Evolutionary conservation across 2,888 invertebrate species (phyloP), one percentile per base, ranked within the genome.

Genomic region (Pristionchus entomophagus): DNA sequence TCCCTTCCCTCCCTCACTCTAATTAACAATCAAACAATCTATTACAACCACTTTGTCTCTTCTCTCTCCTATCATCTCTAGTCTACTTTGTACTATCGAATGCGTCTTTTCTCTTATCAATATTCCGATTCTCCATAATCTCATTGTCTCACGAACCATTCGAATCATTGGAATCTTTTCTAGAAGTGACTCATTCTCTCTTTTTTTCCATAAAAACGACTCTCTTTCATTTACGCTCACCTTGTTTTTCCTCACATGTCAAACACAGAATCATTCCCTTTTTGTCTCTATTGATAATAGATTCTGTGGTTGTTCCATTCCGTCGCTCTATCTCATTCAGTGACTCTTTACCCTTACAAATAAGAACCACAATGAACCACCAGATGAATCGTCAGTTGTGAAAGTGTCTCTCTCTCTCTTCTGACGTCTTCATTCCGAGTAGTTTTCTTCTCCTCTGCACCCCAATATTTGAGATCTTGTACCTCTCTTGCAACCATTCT

Each of bases 321-420:
- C 32, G 29, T 65, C 65, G 5, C 65, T 65, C 86, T 32, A 51
- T 77, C 32, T 56, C n/a, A n/a, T 35, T 81, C 41, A 51, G 49
- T n/a, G 32, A n/a, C n/a, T n/a, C n/a, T n/a, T n/a, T n/a, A n/a
- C n/a, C n/a, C n/a, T n/a, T n/a, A n/a, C n/a, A n/a, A n/a, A n/a
- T n/a, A n/a, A n/a, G n/a, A n/a, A n/a, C n/a, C n/a, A n/a, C n/a
- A n/a, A n/a, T n/a, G n/a, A n/a, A n/a, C n/a, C n/a, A n/a, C n/a
- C n/a, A n/a, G n/a, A n/a, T n/a, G n/a, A n/a, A n/a, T n/a, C n/a
- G n/a, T n/a, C n/a, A n/a, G n/a, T n/a, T n/a, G n/a, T n/a, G n/a
- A n/a, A n/a, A n/a, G n/a, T 83, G n/a, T 53, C 49, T 83, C 73
- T 41, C 83, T 78, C 59, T 77, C 45, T 77, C 22, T 41, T 45